A percentile compares a stretch with the other conserved stretches of the same genome.
phyloP scores from a whole-genome alignment of 2,113 vertebrate genomes.

The Microcebus murinus region DNA sequence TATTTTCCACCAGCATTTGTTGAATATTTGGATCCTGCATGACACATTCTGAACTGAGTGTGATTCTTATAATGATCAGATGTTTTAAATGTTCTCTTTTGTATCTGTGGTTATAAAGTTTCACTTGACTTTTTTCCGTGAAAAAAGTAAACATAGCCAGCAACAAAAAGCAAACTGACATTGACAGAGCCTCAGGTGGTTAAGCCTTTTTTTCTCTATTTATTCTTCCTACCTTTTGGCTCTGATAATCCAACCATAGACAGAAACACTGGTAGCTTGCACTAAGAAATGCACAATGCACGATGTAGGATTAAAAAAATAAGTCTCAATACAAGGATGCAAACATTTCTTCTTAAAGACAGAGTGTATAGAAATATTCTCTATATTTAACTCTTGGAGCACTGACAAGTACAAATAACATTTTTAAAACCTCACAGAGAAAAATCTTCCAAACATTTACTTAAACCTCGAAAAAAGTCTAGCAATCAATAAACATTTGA shows the following conservation, averaged over 20 bases:
- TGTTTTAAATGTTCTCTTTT: neutral
- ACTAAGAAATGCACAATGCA: neutral
- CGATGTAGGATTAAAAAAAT: neutral
- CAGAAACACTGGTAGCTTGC: neutral
- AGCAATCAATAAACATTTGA: constrained; percentile 7
- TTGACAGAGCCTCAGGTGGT: neutral
- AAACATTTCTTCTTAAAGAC: neutral
- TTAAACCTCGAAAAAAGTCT: neutral
- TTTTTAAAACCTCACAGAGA: neutral
- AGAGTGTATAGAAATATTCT: neutral
- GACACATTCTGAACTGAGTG: neutral
- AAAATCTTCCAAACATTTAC: neutral
- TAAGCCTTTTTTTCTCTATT: neutral
- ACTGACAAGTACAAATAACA: neutral
- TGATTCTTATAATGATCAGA: neutral
- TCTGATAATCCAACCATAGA: neutral
- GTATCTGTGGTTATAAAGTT: neutral
- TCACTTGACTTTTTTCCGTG: neutral
- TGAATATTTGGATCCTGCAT: neutral
- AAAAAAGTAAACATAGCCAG: neutral
- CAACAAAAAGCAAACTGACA: neutral
- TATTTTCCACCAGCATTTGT: neutral
- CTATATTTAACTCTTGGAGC: neutral
- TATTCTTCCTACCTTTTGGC: neutral
- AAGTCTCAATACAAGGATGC: neutral